These are phyloP conservation scores for Lepas anatifera DNA, from an alignment of 2,888 invertebrate species.

Conservation along the genomic window DNA sequence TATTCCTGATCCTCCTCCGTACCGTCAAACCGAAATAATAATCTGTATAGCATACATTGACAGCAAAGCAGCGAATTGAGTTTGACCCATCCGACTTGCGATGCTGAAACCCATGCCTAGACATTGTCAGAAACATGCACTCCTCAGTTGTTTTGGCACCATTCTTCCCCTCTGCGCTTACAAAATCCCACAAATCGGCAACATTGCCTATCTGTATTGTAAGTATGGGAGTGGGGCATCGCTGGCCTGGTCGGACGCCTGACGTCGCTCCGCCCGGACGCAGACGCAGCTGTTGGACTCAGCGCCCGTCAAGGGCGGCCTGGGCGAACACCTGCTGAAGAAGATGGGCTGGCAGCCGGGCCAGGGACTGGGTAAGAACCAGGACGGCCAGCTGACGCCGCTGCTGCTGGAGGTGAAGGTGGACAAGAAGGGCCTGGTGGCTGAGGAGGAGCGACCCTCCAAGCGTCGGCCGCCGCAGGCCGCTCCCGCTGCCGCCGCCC, in stretches of 20 bases:
- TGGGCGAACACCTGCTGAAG: conserved; percentile 91
- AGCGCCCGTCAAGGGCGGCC: conserved; percentile 83
- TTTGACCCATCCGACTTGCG: too few species aligned
- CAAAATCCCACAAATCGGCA: too few species aligned
- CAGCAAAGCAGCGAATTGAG: too few species aligned
- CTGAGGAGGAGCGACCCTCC: neutral
- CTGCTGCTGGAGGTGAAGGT: conserved; percentile 87
- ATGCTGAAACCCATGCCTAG: too few species aligned
- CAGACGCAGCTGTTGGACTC: conserved; percentile 84
- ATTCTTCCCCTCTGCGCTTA: too few species aligned
- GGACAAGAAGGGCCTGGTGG: conserved; percentile 65
- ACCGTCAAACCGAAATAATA: too few species aligned
- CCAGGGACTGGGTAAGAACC: conserved; percentile 90
- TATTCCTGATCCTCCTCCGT: too few species aligned
- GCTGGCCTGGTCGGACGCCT: conserved; percentile 16
- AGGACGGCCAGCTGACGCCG: conserved; percentile 80
- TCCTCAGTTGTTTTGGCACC: too few species aligned
- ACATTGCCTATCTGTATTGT: too few species aligned
- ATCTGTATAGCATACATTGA: too few species aligned
- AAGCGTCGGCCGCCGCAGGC: conserved; percentile 28
- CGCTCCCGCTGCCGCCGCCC: too few species aligned
- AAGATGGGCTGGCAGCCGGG: conserved; percentile 99
- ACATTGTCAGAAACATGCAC: too few species aligned
- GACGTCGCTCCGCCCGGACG: conserved; percentile 12
- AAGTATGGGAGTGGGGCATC: neutral